phyloP scores from a whole-genome alignment of 2,888 invertebrate species.

The Pecten maximus region DNA sequence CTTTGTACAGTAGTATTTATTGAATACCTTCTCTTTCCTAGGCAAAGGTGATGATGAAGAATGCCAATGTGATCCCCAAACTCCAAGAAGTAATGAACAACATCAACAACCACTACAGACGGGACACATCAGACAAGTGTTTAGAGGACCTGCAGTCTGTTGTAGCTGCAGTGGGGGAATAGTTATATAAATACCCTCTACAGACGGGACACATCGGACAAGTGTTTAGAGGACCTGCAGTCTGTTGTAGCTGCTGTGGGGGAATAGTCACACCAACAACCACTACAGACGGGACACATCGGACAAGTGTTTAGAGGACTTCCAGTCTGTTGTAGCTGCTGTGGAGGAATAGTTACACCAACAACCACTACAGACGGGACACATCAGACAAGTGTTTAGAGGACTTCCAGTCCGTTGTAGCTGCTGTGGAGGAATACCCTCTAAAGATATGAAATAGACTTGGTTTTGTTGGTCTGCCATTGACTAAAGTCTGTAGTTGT shows the following conservation, averaged over 20 bases:
- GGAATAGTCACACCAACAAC: conserved; percentile 48
- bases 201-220: background rate
- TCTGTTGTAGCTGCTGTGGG: conserved; percentile 61
- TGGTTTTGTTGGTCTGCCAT: background rate
- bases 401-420: conserved; percentile 62
- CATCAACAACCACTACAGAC: conserved; percentile 51
- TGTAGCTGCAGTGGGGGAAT: conserved; percentile 61
- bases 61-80: conserved; percentile 67
- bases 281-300: conserved; percentile 52
- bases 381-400: conserved; percentile 56
- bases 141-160: conserved; percentile 60
- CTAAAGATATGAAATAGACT: too few relatives aligned
- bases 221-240: too few relatives aligned
- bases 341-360: conserved; percentile 57
- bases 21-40: conserved; percentile 46
- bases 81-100: conserved; percentile 67
- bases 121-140: conserved; percentile 59
- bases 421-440: conserved; percentile 58
- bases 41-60: conserved; percentile 72
- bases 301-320: conserved; percentile 58
- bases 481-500: background rate
- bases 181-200: background rate
- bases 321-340: conserved; percentile 62
- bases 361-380: too few relatives aligned
- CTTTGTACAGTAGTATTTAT: background rate